phyloP scores from a whole-genome alignment of 2,797 vertebrate genomes.

The Hyperoplus immaculatus region DNA sequence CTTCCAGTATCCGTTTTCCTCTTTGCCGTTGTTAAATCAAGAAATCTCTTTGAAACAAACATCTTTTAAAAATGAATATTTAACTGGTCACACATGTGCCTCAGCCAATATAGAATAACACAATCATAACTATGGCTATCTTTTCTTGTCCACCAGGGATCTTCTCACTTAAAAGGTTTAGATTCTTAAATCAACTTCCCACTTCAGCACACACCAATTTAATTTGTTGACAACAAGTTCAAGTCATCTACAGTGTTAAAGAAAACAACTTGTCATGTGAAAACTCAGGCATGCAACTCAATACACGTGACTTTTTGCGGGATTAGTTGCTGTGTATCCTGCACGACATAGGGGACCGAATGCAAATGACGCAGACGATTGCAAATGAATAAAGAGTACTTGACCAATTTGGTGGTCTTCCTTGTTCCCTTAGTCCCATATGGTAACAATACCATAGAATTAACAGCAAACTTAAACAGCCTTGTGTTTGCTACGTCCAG shows the following conservation, averaged over 20 bases:
- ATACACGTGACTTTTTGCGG: neutral
- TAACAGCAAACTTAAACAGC: neutral
- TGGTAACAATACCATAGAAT: slow-evolving; percentile 3
- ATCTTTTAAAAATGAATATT: neutral
- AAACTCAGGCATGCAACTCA: slow-evolving; percentile 8
- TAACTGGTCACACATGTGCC: neutral
- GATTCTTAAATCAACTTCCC: neutral
- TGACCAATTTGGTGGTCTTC: neutral
- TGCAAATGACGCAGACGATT: neutral
- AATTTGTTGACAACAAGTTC: neutral
- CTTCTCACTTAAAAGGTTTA: too few relatives aligned
- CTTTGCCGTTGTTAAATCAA: slow-evolving; percentile 1
- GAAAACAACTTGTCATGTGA: slow-evolving; percentile 25
- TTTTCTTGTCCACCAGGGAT: too few relatives aligned
- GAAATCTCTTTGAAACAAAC: neutral
- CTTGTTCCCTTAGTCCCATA: neutral
- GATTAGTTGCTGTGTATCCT: neutral
- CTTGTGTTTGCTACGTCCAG: slow-evolving; percentile 20
- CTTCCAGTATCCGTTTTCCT: neutral
- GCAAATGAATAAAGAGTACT: neutral
- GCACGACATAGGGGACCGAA: neutral
- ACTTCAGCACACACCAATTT: neutral
- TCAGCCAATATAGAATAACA: slow-evolving; percentile 9
- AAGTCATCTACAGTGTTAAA: slow-evolving; percentile 10
- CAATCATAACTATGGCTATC: neutral